Percentiles rank a stretch among this genome's conserved stretches.
phyloP scores from a whole-genome alignment of 2,888 invertebrate genomes.

The Lasiommata megera region DNA sequence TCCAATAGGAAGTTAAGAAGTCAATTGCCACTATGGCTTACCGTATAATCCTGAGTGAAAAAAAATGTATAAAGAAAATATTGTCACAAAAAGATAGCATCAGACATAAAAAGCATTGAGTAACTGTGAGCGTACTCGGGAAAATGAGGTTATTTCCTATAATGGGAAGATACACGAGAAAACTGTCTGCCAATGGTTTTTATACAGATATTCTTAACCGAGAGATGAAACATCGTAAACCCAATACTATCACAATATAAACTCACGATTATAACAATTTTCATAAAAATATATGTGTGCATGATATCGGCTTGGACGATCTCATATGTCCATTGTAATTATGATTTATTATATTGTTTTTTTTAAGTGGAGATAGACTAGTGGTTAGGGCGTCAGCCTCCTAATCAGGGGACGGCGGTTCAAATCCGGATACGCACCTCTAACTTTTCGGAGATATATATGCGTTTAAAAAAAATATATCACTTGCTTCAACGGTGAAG shows the following conservation, averaged over 20 bases:
- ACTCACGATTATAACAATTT: neutral
- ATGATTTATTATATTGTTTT: no score
- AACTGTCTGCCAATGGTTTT: neutral
- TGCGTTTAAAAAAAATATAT: no score
- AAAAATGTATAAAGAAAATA: neutral
- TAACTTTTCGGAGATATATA: no score
- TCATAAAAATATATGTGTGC: neutral
- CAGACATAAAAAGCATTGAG: neutral
- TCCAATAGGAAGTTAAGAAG: neutral
- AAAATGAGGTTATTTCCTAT: conserved; percentile 7
- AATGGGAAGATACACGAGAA: neutral
- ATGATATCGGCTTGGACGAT: neutral
- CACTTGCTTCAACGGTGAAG: no score
- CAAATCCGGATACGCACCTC: no score
- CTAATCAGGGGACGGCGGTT: no score
- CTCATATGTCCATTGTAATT: no score
- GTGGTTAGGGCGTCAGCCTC: no score
- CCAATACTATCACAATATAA: neutral
- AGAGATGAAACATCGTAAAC: neutral
- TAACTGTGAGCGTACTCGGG: neutral
- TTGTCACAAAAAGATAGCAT: neutral
- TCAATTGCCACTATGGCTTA: neutral
- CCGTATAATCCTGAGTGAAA: neutral
- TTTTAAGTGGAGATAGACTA: no score
- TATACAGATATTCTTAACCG: neutral